Evolutionary conservation across 2,888 invertebrate genomes (phyloP).

Genomic region (Eupeodes latifasciatus): DNA sequence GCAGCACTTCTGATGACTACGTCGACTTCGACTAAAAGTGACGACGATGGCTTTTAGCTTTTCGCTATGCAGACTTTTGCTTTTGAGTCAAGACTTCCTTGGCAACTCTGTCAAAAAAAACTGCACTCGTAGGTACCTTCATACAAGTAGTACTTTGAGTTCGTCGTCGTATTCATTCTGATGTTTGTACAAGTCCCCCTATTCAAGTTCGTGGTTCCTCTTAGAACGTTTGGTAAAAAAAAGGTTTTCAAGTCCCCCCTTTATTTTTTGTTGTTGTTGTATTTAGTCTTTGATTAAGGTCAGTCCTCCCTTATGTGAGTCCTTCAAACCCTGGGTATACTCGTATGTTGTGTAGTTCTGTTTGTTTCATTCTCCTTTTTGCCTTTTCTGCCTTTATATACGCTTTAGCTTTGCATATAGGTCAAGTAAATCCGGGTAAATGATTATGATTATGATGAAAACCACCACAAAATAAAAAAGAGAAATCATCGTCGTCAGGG

Average conservation of each 20-base stretch:
- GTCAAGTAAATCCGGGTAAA: constrained; percentile 69
- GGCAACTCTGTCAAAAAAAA: constrained; percentile 12
- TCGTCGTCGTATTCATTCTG: not conserved
- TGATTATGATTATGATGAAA: constrained; percentile 37
- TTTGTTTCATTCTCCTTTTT: not conserved
- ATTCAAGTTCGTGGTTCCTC: constrained; percentile 65
- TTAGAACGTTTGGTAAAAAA: constrained; percentile 30
- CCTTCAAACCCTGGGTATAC: constrained; percentile 28
- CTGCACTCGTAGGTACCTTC: not conserved
- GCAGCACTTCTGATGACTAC: constrained; percentile 31
- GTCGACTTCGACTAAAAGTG: not conserved
- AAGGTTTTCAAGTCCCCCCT: constrained; percentile 2
- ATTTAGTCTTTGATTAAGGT: constrained; percentile 59
- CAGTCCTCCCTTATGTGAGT: constrained; percentile 60
- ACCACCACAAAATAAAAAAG: constrained; percentile 37
- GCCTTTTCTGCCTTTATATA: not conserved
- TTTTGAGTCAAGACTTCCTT: constrained; percentile 49
- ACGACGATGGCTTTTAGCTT: constrained; percentile 38
- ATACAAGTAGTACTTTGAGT: not conserved
- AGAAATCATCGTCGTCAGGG: constrained; percentile 6
- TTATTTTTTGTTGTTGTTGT: constrained; percentile 7
- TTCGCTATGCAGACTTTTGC: constrained; percentile 63
- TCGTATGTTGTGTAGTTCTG: not conserved
- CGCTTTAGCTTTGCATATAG: constrained; percentile 54
- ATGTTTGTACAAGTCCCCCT: not conserved